phyloP scores from a whole-genome alignment of 2,797 vertebrate genomes.

The Toxotes lorentzi region DNA sequence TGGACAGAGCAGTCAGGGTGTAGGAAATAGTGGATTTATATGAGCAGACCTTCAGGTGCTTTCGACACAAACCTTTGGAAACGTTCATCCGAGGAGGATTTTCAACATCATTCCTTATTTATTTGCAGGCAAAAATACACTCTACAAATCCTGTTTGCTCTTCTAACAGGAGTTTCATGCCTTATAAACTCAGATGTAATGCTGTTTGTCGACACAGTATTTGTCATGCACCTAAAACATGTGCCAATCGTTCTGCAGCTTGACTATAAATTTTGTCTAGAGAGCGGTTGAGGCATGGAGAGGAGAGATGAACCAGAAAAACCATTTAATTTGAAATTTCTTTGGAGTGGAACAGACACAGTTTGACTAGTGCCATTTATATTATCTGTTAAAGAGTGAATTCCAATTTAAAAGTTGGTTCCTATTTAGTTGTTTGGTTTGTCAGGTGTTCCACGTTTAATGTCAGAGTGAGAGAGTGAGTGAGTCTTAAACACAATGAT shows the following conservation, averaged over 20 bases:
- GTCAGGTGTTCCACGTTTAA: constrained; percentile 45
- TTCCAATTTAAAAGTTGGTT: constrained; percentile 34
- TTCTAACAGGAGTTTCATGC: neutral
- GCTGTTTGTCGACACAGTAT: constrained; percentile 6
- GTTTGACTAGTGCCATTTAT: constrained; percentile 19
- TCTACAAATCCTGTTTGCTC: constrained; percentile 28
- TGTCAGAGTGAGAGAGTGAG: constrained; percentile 49
- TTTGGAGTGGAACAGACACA: constrained; percentile 1
- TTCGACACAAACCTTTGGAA: neutral
- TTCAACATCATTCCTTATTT: constrained; percentile 8
- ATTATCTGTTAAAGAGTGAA: constrained; percentile 3
- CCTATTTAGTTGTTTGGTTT: constrained; percentile 32
- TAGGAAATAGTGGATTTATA: constrained; percentile 7
- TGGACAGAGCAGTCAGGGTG: neutral
- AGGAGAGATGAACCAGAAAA: neutral
- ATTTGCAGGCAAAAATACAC: constrained; percentile 2
- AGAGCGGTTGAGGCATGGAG: neutral
- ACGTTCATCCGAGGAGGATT: constrained; percentile 9
- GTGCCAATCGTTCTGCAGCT: neutral
- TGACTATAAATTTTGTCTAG: too few species aligned
- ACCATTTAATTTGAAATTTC: neutral
- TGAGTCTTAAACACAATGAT: constrained; percentile 62
- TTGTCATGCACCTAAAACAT: neutral
- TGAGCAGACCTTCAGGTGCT: neutral
- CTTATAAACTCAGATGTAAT: constrained; percentile 3